phyloP scores from a whole-genome alignment of 2,888 invertebrate genomes.

The Dynastes hyllus region DNA sequence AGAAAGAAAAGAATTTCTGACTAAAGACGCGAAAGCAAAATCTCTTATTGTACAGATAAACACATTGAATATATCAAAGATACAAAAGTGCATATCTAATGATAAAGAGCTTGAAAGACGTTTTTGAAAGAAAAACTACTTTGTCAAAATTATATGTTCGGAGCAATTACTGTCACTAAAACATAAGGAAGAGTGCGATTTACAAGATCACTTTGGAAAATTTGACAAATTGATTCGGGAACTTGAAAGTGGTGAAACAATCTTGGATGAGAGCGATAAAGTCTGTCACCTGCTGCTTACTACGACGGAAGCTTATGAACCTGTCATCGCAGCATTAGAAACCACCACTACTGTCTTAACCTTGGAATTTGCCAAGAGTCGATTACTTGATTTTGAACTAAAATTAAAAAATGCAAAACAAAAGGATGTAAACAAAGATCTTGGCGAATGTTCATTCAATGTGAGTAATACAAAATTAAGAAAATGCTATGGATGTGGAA shows the following conservation, averaged over 20 bases:
- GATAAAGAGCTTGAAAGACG: conserved; percentile 56
- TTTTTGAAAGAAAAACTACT: conserved; percentile 54
- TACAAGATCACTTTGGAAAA: conserved; percentile 58
- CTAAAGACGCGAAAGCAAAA: conserved; percentile 56
- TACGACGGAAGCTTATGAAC: conserved; percentile 56
- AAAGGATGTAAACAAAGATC: conserved; percentile 1
- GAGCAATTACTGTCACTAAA: conserved; percentile 57
- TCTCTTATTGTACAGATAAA: conserved; percentile 57
- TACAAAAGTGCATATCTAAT: conserved; percentile 56
- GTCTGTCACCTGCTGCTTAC: conserved; percentile 48
- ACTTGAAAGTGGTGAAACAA: conserved; percentile 55
- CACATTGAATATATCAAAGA: conserved; percentile 57
- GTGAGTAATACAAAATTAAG: conserved; percentile 33
- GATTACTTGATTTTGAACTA: conserved; percentile 57
- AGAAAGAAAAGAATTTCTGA: conserved; percentile 45
- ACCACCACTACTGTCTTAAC: conserved; percentile 55
- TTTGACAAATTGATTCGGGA: conserved; percentile 59
- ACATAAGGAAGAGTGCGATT: conserved; percentile 52
- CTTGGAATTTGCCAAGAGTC: conserved; percentile 59
- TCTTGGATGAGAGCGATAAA: conserved; percentile 55
- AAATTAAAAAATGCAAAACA: conserved; percentile 52
- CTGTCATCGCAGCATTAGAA: conserved; percentile 59
- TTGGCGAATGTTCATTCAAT: conserved; percentile 43
- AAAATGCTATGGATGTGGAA: conserved; percentile 48
- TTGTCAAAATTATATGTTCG: conserved; percentile 56